Percentiles rank a stretch among this genome's conserved stretches.
These are phyloP conservation scores for Oreotrochilus melanogaster DNA, from an alignment of 2,113 vertebrate species.

Conservation along the genomic window DNA sequence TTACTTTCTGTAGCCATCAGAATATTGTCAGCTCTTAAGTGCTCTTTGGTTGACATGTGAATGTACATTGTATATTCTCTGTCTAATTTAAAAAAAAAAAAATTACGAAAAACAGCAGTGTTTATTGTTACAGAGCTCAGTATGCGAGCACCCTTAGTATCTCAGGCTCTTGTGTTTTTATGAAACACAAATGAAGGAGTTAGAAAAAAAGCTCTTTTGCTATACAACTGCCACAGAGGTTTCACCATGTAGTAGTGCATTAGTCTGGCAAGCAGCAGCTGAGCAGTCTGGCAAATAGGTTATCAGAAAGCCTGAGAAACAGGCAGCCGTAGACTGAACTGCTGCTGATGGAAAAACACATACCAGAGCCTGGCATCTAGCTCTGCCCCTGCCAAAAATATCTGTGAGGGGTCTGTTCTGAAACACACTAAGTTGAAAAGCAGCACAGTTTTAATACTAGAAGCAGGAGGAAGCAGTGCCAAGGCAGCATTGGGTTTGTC, in stretches of 20 bases:
- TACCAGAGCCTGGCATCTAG: not conserved
- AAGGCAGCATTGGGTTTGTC: not conserved
- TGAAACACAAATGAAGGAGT: not conserved
- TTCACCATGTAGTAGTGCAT: not conserved
- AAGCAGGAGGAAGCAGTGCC: not conserved
- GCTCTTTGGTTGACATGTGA: not conserved
- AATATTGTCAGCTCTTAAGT: not conserved
- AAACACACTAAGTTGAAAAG: not conserved
- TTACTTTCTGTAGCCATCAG: slow-evolving; percentile 1
- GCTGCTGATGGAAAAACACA: slow-evolving; percentile 28
- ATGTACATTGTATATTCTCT: not conserved
- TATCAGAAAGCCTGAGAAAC: not conserved
- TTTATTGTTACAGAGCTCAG: not conserved
- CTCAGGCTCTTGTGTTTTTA: not conserved
- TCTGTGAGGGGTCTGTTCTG: not conserved
- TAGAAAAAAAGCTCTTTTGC: not conserved
- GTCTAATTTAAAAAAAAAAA: not conserved
- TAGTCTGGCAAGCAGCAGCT: not conserved
- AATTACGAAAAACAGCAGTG: not conserved
- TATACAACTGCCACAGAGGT: not conserved
- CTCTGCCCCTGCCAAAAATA: slow-evolving; percentile 6
- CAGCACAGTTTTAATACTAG: not conserved
- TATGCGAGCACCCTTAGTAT: not conserved
- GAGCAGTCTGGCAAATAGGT: not conserved
- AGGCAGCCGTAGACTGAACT: not conserved